Conservation (phyloP, 2,797 vertebrate genomes). For the Danio kyathit region DNA sequence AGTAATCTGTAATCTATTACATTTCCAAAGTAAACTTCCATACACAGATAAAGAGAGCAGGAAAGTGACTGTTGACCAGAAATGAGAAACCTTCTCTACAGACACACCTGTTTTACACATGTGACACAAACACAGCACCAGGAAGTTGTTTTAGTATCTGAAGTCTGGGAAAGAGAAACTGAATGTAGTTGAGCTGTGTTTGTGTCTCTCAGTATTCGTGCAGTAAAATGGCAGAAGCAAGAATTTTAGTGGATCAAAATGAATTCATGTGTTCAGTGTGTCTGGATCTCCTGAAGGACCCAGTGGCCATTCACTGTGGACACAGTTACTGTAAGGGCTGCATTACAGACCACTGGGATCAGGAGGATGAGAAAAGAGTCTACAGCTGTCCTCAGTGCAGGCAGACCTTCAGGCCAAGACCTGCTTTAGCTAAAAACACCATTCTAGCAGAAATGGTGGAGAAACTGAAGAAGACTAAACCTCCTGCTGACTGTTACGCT, state of each 20-base stretch:
- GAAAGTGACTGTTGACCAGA: no score
- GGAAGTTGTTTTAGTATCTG: background rate
- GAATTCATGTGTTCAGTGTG: background rate
- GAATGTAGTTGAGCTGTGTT: background rate
- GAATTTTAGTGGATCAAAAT: background rate
- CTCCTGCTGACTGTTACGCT: background rate
- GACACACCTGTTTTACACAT: background rate
- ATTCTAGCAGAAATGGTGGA: background rate
- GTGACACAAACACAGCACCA: background rate
- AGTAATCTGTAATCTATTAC: no score
- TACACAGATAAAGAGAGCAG: no score
- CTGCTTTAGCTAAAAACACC: no score
- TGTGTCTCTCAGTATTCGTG: background rate
- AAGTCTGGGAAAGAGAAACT: background rate
- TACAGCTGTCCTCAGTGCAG: background rate
- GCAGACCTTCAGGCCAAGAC: background rate
- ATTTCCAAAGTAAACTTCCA: no score
- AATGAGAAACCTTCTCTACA: background rate
- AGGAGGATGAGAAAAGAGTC: background rate
- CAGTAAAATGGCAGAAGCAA: background rate
- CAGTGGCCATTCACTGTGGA: background rate
- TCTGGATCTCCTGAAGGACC: conserved; percentile 11
- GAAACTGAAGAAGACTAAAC: background rate
- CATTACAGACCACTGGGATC: conserved; percentile 1
- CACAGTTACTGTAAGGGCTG: background rate